These are phyloP conservation scores for Drosophila yooni DNA, from an alignment of 2,888 invertebrate species.

Conservation along the genomic window DNA sequence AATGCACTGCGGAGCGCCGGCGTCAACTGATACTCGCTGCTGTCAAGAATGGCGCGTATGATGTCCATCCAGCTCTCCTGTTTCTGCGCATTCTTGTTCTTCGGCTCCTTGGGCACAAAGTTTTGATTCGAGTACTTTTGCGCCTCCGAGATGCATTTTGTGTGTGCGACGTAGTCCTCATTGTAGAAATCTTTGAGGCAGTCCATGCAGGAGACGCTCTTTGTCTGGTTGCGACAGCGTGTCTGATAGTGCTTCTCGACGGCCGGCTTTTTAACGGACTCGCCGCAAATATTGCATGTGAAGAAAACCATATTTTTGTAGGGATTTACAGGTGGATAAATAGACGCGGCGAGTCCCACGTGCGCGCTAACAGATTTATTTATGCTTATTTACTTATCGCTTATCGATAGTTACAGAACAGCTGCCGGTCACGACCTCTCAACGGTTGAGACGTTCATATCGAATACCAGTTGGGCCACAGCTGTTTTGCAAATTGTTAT, in stretches of 20 bases:
- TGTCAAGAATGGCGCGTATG: slow-evolving; percentile 81
- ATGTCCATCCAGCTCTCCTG: slow-evolving; percentile 91
- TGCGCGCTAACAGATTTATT: slow-evolving; percentile 40
- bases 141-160: slow-evolving; percentile 94
- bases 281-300: slow-evolving; percentile 96
- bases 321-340: slow-evolving; percentile 1
- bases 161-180: slow-evolving; percentile 91
- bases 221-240: slow-evolving; percentile 88
- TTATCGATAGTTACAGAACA: slow-evolving; percentile 23
- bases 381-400: slow-evolving; percentile 15
- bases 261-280: slow-evolving; percentile 94
- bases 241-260: slow-evolving; percentile 94
- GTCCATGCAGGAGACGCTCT: slow-evolving; percentile 95
- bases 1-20: slow-evolving; percentile 88
- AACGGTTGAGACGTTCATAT: slow-evolving; percentile 10
- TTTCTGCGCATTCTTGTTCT: slow-evolving; percentile 94
- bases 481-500: not conserved
- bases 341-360: slow-evolving; percentile 34
- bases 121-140: slow-evolving; percentile 94
- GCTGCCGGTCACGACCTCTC: not conserved
- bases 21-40: slow-evolving; percentile 75
- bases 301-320: slow-evolving; percentile 93
- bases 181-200: slow-evolving; percentile 95
- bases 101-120: slow-evolving; percentile 88
- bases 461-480: not conserved